A percentile compares a stretch with the other conserved stretches of the same genome.
These are phyloP conservation scores for Macroglossus sobrinus DNA, from an alignment of 2,113 vertebrate genomes.

Conservation along the genomic window DNA sequence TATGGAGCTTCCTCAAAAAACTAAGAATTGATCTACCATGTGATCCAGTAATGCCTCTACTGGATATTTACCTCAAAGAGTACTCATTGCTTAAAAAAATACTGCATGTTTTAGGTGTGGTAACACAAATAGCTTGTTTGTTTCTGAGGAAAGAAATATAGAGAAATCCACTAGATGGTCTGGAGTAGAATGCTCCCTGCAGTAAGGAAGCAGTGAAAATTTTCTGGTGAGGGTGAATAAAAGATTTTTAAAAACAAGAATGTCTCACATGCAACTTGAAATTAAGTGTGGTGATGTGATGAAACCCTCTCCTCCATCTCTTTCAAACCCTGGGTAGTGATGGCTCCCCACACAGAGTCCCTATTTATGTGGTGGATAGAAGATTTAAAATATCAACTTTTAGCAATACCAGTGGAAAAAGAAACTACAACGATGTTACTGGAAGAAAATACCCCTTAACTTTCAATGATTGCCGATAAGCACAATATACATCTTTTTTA, in stretches of 20 bases:
- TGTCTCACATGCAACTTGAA: neutral
- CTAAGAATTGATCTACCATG: no score
- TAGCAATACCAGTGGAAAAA: neutral
- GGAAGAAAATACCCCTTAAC: no score
- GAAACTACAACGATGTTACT: no score
- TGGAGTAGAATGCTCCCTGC: neutral
- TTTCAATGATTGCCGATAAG: no score
- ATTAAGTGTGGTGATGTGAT: neutral
- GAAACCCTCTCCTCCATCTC: neutral
- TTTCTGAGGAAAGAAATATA: neutral
- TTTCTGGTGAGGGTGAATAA: neutral
- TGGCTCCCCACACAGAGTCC: neutral
- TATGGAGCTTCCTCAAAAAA: no score
- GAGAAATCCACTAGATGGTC: neutral
- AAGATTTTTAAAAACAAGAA: neutral
- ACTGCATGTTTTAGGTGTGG: fast-evolving
- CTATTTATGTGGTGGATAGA: neutral
- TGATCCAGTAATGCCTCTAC: no score
- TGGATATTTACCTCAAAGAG: neutral
- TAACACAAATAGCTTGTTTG: neutral
- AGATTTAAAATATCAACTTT: constrained; percentile 40
- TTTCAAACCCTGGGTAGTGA: neutral
- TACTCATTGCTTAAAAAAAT: neutral
- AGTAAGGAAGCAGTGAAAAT: neutral
- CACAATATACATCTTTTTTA: no score